These are phyloP conservation scores for Fringilla coelebs DNA, from an alignment of 2,797 vertebrate genomes.

Conservation along the genomic window DNA sequence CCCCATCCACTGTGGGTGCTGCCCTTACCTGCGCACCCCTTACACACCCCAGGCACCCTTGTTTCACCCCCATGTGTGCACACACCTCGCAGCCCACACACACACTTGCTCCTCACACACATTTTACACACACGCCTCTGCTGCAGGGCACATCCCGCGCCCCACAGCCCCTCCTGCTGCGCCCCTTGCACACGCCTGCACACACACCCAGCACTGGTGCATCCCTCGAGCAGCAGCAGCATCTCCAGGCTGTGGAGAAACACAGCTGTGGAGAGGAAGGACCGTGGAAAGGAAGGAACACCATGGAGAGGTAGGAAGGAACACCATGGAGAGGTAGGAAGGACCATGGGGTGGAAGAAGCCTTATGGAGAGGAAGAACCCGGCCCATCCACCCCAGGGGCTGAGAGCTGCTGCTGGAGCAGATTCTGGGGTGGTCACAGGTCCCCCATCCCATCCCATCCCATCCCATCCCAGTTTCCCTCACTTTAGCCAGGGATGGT, in stretches of 20 bases:
- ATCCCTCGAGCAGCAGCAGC: not conserved
- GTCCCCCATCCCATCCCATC: too few relatives aligned
- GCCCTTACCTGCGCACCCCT: not conserved
- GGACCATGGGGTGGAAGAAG: not conserved
- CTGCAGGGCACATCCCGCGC: not conserved
- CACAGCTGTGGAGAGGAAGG: not conserved
- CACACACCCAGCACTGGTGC: not conserved
- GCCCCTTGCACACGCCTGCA: not conserved
- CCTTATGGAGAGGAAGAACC: not conserved
- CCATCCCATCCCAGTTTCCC: not conserved
- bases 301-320: not conserved
- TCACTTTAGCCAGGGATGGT: not conserved
- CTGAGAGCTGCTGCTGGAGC: not conserved
- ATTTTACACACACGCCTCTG: not conserved
- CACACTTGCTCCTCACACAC: too few relatives aligned
- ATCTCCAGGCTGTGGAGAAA: not conserved
- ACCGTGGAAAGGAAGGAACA: not conserved
- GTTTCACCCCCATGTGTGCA: rapidly evolving
- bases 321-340: not conserved
- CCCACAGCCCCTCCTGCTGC: not conserved
- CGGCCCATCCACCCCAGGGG: rapidly evolving
- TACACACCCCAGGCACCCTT: not conserved
- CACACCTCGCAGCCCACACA: not conserved
- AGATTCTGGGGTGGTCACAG: not conserved
- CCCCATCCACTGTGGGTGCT: rapidly evolving